Evolutionary conservation across 2,797 vertebrate genomes (phyloP).

Genomic region (Distichodus sexfasciatus): DNA sequence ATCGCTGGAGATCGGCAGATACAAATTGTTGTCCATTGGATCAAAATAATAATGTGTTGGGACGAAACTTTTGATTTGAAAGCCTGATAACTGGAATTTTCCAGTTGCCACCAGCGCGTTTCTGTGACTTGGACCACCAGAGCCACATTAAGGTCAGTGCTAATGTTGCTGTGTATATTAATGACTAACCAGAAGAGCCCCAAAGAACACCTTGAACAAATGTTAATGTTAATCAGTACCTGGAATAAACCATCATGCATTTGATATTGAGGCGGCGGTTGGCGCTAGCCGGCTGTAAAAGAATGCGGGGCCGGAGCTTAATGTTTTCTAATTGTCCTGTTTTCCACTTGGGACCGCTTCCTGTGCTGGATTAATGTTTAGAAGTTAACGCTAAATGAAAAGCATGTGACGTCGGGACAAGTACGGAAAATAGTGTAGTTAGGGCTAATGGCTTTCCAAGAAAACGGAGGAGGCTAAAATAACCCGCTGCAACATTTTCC

Average conservation of each 20-base stretch:
- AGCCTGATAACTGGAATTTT: too few species aligned
- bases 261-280: slow-evolving; percentile 58
- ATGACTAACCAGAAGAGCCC: slow-evolving; percentile 39
- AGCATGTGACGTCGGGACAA: slow-evolving; percentile 56
- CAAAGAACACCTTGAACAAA: slow-evolving; percentile 36
- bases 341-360: slow-evolving; percentile 32
- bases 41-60: too few species aligned
- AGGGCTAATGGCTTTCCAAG: slow-evolving; percentile 45
- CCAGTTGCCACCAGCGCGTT: not conserved
- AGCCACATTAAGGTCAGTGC: slow-evolving; percentile 5
- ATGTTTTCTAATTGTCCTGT: slow-evolving; percentile 49
- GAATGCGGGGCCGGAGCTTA: slow-evolving; percentile 37
- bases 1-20: too few species aligned
- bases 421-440: slow-evolving; percentile 51
- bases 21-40: too few species aligned
- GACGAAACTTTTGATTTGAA: too few species aligned
- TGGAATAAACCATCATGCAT: slow-evolving; percentile 54
- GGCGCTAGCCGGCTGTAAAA: slow-evolving; percentile 37
- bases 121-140: not conserved
- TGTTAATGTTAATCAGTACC: slow-evolving; percentile 59
- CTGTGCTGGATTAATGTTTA: slow-evolving; percentile 55
- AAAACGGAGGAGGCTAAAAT: slow-evolving; percentile 31
- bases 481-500: not conserved
- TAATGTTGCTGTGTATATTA: slow-evolving; percentile 20
- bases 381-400: slow-evolving; percentile 55